These are phyloP conservation scores for Thinocorus orbignyianus DNA, from an alignment of 2,113 vertebrate species.

Conservation along the genomic window DNA sequence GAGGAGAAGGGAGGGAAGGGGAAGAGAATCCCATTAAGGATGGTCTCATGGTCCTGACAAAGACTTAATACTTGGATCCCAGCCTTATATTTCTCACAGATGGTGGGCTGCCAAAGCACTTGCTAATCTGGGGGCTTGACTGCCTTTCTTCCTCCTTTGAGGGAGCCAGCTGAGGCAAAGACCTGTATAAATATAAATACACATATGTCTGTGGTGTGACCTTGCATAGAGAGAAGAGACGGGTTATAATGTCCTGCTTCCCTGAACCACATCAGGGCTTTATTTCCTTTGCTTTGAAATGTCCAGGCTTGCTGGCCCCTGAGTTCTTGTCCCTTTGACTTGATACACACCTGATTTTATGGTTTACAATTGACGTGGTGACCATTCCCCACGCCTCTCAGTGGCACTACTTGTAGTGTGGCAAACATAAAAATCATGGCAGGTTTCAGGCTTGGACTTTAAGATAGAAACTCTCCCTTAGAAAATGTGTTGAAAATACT, in stretches of 20 bases:
- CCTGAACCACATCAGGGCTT: accelerated
- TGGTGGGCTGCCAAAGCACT: background rate
- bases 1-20: background rate
- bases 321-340: background rate
- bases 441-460: background rate
- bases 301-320: background rate
- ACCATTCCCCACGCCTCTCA: accelerated
- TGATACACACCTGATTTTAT: background rate
- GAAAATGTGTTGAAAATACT: background rate
- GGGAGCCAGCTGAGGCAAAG: background rate
- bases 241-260: background rate
- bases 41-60: background rate
- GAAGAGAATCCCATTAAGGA: background rate
- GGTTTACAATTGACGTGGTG: background rate
- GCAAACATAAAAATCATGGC: background rate
- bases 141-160: background rate
- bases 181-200: background rate
- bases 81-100: background rate
- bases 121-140: background rate
- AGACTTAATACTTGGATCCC: background rate
- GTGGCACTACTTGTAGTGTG: background rate
- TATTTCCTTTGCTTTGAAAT: background rate
- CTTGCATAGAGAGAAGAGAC: background rate
- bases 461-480: background rate
- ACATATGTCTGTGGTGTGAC: background rate